Evolutionary conservation across 2,888 invertebrate species (phyloP).

Genomic region (Cryptus viduatorius): DNA sequence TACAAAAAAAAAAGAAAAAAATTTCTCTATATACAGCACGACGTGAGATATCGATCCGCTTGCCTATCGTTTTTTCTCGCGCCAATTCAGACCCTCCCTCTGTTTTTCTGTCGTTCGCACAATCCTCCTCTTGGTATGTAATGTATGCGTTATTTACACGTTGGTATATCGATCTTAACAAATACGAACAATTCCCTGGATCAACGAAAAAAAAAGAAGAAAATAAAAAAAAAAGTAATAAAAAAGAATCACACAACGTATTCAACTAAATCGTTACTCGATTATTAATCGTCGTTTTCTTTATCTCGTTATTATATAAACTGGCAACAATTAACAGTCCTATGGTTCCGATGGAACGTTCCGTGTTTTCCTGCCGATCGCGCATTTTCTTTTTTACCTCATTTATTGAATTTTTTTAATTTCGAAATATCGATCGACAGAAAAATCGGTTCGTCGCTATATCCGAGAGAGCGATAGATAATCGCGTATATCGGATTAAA

Average conservation of each 20-base stretch:
- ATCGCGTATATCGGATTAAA: constrained; percentile 18
- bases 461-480: constrained; percentile 23
- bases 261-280: constrained; percentile 78
- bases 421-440: not conserved
- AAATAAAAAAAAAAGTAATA: constrained; percentile 9
- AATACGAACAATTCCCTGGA: constrained; percentile 84
- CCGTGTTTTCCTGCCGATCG: constrained; percentile 18
- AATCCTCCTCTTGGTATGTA: constrained; percentile 48
- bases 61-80: constrained; percentile 19
- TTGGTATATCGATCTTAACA: constrained; percentile 79
- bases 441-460: constrained; percentile 30
- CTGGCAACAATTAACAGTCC: constrained; percentile 85
- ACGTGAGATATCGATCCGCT: constrained; percentile 56
- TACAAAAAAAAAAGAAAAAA: constrained; percentile 39
- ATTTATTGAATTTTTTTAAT: not conserved
- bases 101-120: constrained; percentile 5
- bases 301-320: constrained; percentile 78
- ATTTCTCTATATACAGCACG: constrained; percentile 68
- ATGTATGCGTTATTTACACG: constrained; percentile 78
- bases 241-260: constrained; percentile 79
- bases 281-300: constrained; percentile 70
- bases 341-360: constrained; percentile 70
- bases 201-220: constrained; percentile 75
- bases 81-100: constrained; percentile 18
- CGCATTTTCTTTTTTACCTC: not conserved